Conservation (phyloP, 2,888 invertebrate genomes). For the Hyposoter didymator region DNA sequence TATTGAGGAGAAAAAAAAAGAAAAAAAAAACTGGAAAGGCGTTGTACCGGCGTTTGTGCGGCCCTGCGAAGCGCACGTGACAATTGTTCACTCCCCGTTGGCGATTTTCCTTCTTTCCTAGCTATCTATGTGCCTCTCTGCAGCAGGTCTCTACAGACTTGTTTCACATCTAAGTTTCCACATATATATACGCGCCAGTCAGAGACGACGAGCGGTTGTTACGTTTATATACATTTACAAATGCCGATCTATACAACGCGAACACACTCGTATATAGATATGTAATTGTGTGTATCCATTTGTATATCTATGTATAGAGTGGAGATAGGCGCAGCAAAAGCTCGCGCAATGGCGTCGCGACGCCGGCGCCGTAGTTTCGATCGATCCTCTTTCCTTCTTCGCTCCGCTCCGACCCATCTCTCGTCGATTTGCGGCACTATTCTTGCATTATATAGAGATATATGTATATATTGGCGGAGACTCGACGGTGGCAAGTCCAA, state of each 20-base stretch:
- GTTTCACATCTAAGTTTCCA: slow-evolving; percentile 5
- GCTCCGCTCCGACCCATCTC: slow-evolving; percentile 39
- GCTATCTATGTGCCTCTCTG: slow-evolving; percentile 31
- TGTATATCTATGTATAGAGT: slow-evolving; percentile 2
- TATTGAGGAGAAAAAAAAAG: neutral
- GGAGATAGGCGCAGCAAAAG: slow-evolving; percentile 61
- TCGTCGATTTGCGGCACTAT: slow-evolving; percentile 59
- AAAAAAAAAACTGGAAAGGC: neutral
- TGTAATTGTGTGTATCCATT: neutral
- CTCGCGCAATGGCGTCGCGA: slow-evolving; percentile 77
- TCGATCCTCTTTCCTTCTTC: slow-evolving; percentile 76
- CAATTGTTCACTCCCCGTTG: slow-evolving; percentile 12
- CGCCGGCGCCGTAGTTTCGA: slow-evolving; percentile 82
- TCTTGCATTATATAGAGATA: neutral
- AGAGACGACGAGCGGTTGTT: neutral
- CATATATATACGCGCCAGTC: neutral
- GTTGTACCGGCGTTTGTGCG: slow-evolving; percentile 46
- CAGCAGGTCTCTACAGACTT: slow-evolving; percentile 1
- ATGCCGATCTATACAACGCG: slow-evolving; percentile 5
- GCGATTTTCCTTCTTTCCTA: slow-evolving; percentile 22
- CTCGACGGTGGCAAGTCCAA: slow-evolving; percentile 27
- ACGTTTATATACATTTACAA: slow-evolving; percentile 26
- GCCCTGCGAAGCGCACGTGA: slow-evolving; percentile 61
- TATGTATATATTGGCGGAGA: neutral
- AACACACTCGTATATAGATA: neutral